Evolutionary conservation across 2,113 vertebrate genomes (phyloP).

Genomic region (Pao palembangensis): DNA sequence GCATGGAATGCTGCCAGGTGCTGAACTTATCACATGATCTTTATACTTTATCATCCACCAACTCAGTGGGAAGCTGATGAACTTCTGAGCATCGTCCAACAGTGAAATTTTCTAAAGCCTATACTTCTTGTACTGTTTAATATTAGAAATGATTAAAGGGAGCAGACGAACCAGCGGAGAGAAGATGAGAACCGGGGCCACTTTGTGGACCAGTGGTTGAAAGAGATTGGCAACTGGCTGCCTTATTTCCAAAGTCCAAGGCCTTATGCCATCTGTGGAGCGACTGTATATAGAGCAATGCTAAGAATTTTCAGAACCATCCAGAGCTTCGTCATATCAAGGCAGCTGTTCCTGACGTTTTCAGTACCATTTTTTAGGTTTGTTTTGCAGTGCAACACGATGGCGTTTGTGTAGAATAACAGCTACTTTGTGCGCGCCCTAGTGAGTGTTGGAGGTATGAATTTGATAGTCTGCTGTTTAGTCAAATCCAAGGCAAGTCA

Average conservation of each 20-base stretch:
- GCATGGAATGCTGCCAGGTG: constrained; percentile 74
- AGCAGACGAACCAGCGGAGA: constrained; percentile 56
- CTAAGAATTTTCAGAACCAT: constrained; percentile 61
- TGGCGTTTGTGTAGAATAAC: constrained; percentile 59
- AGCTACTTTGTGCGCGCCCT: constrained; percentile 58
- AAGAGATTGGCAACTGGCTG: constrained; percentile 73
- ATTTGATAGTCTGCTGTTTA: constrained; percentile 51
- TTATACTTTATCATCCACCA: constrained; percentile 71
- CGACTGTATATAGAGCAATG: constrained; percentile 68
- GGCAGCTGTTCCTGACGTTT: constrained; percentile 70
- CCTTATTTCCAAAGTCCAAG: constrained; percentile 75
- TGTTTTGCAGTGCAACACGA: constrained; percentile 55
- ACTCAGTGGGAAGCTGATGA: constrained; percentile 66
- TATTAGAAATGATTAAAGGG: constrained; percentile 57
- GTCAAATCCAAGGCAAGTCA: constrained; percentile 50
- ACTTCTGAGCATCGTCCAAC: constrained; percentile 64
- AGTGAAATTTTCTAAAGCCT: constrained; percentile 68
- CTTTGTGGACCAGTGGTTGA: constrained; percentile 56
- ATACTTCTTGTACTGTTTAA: constrained; percentile 75
- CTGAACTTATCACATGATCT: constrained; percentile 75
- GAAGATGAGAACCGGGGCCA: constrained; percentile 60
- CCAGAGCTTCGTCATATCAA: constrained; percentile 70
- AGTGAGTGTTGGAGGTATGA: constrained; percentile 48
- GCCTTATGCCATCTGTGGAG: constrained; percentile 70
- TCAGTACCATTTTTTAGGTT: constrained; percentile 60